Base-by-base conservation (phyloP, 2,113 vertebrate species). In the Urocolius indicus region DNA sequence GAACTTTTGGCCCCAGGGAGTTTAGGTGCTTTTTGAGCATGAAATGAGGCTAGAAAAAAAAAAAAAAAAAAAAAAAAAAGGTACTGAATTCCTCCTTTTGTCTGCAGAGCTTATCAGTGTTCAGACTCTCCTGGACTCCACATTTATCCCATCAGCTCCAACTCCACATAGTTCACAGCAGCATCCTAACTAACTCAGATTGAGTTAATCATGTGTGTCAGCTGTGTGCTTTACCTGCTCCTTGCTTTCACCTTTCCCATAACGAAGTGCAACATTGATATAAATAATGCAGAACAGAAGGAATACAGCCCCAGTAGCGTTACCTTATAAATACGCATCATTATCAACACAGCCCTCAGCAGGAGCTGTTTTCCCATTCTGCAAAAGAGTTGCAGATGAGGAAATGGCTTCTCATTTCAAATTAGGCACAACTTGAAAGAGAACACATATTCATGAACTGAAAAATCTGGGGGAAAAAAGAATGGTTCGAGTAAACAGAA, bases 331-430 rank as follows among this genome's bases (percentile, higher is more conserved):
- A 84, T n/a, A 94, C 1, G 1, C 61, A 84, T 93, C 57, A 84
- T 93, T 92, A 94, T 71, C 84, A 91, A 71, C 87, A 75, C 61
- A 87, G 76, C 80, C 66, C 91, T 93, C 94, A 91, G 94, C 76
- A 13, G 43, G 86, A 95, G 73, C 94, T 95, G 8, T 68, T 94
- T 90, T 92, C 48, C 68, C 45, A 15, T 81, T 89, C 86, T 93
- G 95, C 86, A 81, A 58, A 86, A 63, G 63, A 84, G 54, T 89
- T 86, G 89, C 86, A 69, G 86, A 81, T 52, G 63, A 32, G 89
- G 76, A 84, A 90, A 75, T 52, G 78, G 81, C 66, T 93, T 82
- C 82, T 92, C 69, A 46, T 85, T 84, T 78, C 89, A 90, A 78
- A 93, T 94, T 81, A 94, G 89, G 22, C 63, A 72, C 77, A 94